These are phyloP conservation scores for Mesochorus sp. DNA, from an alignment of 2,888 invertebrate species.

Conservation along the genomic window DNA sequence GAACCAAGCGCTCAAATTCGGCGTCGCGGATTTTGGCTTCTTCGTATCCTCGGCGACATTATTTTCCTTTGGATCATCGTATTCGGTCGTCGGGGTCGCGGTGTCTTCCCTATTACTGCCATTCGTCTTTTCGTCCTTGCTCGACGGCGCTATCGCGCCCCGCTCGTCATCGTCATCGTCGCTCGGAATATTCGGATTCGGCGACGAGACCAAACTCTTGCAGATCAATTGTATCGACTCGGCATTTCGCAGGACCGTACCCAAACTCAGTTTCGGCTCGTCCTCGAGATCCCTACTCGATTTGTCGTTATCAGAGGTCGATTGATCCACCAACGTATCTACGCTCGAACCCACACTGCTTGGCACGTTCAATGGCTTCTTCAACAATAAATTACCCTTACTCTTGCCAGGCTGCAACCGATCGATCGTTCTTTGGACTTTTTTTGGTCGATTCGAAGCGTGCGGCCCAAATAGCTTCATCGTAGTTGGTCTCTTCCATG, in stretches of 20 bases:
- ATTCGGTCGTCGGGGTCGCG: conserved; percentile 67
- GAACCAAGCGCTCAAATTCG: conserved; percentile 95
- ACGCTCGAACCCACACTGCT: conserved; percentile 85
- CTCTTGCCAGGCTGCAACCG: conserved; percentile 93
- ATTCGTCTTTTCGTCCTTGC: conserved; percentile 71
- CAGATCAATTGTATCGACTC: conserved; percentile 80
- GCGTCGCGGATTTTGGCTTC: conserved; percentile 88
- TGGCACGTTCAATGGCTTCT: conserved; percentile 85
- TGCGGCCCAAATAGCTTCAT: conserved; percentile 77
- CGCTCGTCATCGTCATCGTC: conserved; percentile 81
- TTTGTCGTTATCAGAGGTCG: conserved; percentile 85
- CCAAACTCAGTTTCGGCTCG: conserved; percentile 92
- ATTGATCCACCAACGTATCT: conserved; percentile 82
- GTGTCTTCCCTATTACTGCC: conserved; percentile 67
- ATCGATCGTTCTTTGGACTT: conserved; percentile 92
- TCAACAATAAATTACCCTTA: conserved; percentile 90
- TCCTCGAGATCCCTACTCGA: conserved; percentile 72
- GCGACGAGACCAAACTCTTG: conserved; percentile 78
- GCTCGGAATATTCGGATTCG: conserved; percentile 77
- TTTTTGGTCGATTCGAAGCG: conserved; percentile 81
- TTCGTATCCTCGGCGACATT: conserved; percentile 79
- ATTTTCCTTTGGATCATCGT: conserved; percentile 58
- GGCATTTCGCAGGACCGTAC: conserved; percentile 87
- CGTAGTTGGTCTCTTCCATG: conserved; percentile 76
- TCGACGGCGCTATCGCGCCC: conserved; percentile 67